Conservation (phyloP, 2,797 vertebrate species). For the Halcyon chelicuti region DNA sequence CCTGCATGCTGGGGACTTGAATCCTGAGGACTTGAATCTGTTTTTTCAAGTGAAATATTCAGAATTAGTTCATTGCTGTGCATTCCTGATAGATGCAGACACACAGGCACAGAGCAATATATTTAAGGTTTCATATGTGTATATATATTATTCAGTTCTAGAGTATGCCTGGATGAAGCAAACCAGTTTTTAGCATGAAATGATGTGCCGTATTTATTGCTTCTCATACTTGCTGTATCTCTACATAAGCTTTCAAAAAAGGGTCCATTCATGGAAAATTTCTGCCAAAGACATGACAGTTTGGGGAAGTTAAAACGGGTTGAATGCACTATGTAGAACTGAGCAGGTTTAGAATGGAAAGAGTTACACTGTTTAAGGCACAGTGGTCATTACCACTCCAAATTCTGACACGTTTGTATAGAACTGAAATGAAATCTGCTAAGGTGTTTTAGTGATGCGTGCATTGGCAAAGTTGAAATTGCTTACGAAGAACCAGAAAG, state of each 20-base stretch:
- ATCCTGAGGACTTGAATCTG: background rate
- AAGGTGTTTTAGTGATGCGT: conserved; percentile 48
- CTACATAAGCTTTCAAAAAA: background rate
- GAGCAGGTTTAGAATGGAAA: conserved; percentile 18
- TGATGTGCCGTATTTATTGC: background rate
- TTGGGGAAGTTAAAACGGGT: conserved; percentile 3
- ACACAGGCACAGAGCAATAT: background rate
- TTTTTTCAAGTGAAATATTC: background rate
- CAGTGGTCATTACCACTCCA: conserved; percentile 43
- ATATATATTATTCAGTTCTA: background rate
- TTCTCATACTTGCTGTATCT: background rate
- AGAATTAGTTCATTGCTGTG: background rate
- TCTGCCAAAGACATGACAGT: background rate
- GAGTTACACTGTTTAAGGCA: conserved; percentile 41
- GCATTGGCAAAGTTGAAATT: conserved; percentile 31
- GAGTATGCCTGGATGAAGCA: background rate
- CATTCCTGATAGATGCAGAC: background rate
- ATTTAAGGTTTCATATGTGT: background rate
- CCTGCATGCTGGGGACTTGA: background rate
- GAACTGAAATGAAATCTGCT: conserved; percentile 58
- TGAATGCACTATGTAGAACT: accelerated
- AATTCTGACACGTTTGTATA: conserved; percentile 53
- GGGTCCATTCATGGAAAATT: background rate
- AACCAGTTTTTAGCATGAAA: background rate
- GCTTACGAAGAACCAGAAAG: background rate